Conservation (phyloP, 2,113 vertebrate genomes). For the Megaceryle maxima region DNA sequence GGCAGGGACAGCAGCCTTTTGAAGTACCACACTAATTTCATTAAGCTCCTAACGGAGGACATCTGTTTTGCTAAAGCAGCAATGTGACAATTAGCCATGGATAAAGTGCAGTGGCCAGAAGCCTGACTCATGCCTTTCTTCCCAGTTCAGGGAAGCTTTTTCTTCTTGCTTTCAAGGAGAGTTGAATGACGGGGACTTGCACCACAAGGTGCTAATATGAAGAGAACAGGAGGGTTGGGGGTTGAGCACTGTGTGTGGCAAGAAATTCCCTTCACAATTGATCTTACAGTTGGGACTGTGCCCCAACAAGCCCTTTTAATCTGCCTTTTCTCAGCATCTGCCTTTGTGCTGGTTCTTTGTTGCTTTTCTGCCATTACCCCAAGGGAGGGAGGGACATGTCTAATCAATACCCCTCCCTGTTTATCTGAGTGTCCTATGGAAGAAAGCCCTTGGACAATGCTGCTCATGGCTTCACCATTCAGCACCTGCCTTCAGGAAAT, state of each 20-base stretch:
- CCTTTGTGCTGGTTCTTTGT: not conserved
- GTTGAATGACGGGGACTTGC: not conserved
- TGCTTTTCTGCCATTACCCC: not conserved
- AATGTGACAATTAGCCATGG: not conserved
- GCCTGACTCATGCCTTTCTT: not conserved
- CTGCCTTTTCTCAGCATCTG: not conserved
- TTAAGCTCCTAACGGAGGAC: not conserved
- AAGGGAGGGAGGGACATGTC: not conserved
- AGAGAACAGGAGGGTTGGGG: not conserved
- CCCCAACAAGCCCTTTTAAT: not conserved
- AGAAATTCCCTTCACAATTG: not conserved
- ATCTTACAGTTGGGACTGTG: not conserved
- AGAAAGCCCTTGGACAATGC: not conserved
- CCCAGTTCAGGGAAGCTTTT: not conserved
- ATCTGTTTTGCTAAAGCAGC: not conserved
- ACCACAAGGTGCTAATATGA: not conserved
- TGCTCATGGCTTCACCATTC: not conserved
- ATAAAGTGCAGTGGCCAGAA: not conserved
- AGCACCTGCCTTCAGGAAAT: not conserved
- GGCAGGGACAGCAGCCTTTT: not conserved
- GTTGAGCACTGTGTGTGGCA: not conserved
- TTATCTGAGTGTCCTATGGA: fast-evolving
- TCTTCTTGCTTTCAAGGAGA: not conserved
- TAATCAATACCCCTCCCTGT: not conserved
- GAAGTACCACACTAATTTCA: not conserved